A percentile compares a stretch with the other conserved stretches of the same genome.
phyloP scores from a whole-genome alignment of 2,888 invertebrate species.

The Drosophila putrida region DNA sequence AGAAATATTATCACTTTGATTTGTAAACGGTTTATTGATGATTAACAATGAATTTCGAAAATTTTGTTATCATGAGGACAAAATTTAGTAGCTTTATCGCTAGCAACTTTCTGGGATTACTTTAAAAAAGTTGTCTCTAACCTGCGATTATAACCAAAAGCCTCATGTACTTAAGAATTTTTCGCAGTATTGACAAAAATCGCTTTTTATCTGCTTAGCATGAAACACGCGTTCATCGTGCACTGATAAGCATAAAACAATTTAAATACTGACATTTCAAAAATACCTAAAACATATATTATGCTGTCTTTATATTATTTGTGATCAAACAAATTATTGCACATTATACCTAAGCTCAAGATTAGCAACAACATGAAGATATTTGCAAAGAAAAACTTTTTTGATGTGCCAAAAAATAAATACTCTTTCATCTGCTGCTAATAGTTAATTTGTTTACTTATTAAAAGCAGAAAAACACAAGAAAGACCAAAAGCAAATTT shows the following conservation, averaged over 20 bases:
- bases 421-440: neutral
- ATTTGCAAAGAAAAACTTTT: neutral
- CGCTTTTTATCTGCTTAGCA: constrained; percentile 31
- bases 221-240: constrained; percentile 13
- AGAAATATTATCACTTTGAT: neutral
- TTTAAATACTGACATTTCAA: constrained; percentile 21
- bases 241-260: constrained; percentile 27
- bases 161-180: constrained; percentile 12
- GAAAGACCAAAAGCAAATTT: too few relatives aligned
- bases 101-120: neutral
- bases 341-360: constrained; percentile 18
- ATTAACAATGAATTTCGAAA: neutral
- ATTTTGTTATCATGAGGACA: constrained; percentile 15
- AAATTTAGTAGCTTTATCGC: neutral
- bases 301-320: neutral
- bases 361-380: constrained; percentile 4
- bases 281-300: constrained; percentile 2
- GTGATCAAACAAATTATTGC: constrained; percentile 25
- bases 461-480: too few relatives aligned
- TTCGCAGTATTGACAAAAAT: constrained; percentile 13
- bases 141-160: neutral
- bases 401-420: neutral
- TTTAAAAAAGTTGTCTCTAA: constrained; percentile 1
- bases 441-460: too few relatives aligned
- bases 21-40: neutral